phyloP scores from a whole-genome alignment of 2,888 invertebrate genomes.

The Homarus gammarus region DNA sequence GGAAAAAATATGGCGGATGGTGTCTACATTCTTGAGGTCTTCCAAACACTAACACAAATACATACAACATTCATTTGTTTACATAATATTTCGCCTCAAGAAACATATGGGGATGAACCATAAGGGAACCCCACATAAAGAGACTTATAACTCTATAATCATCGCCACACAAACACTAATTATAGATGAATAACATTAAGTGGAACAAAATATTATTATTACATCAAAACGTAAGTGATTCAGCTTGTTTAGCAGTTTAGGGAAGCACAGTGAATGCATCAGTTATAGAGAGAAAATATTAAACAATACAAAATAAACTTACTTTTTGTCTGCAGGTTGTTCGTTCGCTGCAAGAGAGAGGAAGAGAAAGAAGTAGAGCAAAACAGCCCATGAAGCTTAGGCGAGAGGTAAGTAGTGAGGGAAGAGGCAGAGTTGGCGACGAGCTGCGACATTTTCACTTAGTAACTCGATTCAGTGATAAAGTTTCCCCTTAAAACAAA shows the following conservation, averaged over 20 bases:
- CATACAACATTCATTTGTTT: no score
- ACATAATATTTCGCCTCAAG: no score
- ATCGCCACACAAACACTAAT: no score
- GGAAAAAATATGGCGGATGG: no score
- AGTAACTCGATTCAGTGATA: no score
- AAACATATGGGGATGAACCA: no score
- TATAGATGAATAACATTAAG: neutral
- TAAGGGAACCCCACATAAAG: no score
- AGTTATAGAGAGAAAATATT: conserved; percentile 7
- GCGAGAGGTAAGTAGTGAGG: conserved; percentile 1
- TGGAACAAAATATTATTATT: neutral
- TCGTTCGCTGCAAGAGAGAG: conserved; percentile 56
- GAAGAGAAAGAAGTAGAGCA: conserved; percentile 37
- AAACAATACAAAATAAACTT: conserved; percentile 26
- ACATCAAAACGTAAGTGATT: neutral
- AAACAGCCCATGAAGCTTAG: conserved; percentile 39
- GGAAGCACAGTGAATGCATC: neutral
- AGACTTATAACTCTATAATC: no score
- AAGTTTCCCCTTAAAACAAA: no score
- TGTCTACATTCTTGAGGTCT: no score
- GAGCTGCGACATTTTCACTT: no score
- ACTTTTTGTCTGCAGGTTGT: conserved; percentile 39
- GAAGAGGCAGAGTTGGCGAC: neutral
- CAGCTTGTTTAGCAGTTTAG: neutral
- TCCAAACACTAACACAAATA: no score